Base-by-base conservation (phyloP, 1,140 invertebrate species). In the Atopsyche davidsoni region DNA sequence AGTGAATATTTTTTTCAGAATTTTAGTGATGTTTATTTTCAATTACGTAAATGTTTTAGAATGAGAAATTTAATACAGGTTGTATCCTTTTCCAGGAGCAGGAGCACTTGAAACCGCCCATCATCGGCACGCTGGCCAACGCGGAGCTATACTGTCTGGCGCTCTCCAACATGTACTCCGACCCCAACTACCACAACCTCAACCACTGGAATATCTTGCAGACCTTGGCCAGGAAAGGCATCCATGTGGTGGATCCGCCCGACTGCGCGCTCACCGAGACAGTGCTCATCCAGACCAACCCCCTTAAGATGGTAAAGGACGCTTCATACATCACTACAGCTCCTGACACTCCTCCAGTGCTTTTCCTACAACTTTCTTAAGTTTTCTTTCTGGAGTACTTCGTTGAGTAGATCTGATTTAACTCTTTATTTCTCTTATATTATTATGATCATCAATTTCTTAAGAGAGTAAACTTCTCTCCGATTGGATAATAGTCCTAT, bases 81-180 rank as follows among this genome's bases (percentile, higher is more conserved):
- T 44, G 55, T 56, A 51, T 59, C 47, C n/a, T 53, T 2, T 72
- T 72, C 24, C 68, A 94, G 90, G 92, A 92, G 65, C 85, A 88
- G 68, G 89, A 96, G 70, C 89, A 93, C 63, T 77, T 98, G 50
- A 96, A 96, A 69, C 92, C 94, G 34, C 85, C 92, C 56, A 88
- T 98, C 58, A 84, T 92, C 31, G 89, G 94, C 60, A 81, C 85
- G 19, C 75, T 99, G 59, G 90, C 92, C 53, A 96, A 89, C 75
- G 94, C 93, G 53, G 94, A 97, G 69, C 77, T 98, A 14, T 99
- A 98, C 76, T 96, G 93, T 71, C 78, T 92, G 68, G 93, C 93
- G 36, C 76, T 97, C 67, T 86, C 89, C 57, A 96, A 94, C 74
- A 93, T 98, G 70, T 98, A 98, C 72, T 90, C 89, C 40, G 94